phyloP scores from a whole-genome alignment of 2,113 vertebrate genomes.

The Spea multiplicata region DNA sequence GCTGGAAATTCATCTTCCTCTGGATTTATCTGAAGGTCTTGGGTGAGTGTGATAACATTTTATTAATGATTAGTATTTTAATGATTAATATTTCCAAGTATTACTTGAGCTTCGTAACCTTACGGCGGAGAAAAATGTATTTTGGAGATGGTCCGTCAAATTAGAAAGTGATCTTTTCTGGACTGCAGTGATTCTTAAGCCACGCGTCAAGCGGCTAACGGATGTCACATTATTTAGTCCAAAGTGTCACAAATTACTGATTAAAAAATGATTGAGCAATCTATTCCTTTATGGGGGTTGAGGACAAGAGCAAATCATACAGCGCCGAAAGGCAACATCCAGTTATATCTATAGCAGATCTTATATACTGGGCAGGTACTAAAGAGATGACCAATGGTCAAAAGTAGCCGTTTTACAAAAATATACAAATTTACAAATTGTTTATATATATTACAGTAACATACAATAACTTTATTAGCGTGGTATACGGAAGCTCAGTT shows the following conservation, averaged over 20 bases:
- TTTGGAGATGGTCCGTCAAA: constrained; percentile 24
- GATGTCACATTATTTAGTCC: not conserved
- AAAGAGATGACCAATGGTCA: no score
- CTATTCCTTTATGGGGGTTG: not conserved
- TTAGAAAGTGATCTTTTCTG: constrained; percentile 11
- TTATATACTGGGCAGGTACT: no score
- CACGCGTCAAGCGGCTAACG: not conserved
- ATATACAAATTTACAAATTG: no score
- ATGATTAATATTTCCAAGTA: constrained; percentile 28
- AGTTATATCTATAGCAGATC: no score
- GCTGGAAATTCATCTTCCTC: constrained; percentile 39
- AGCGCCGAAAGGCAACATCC: no score
- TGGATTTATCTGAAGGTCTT: constrained; percentile 36
- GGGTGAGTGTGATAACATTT: constrained; percentile 36
- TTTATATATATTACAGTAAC: no score
- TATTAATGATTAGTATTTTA: constrained; percentile 46
- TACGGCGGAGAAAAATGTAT: constrained; percentile 9
- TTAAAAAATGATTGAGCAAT: not conserved
- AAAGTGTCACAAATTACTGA: not conserved
- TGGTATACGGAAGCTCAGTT: no score
- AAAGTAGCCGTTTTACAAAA: no score
- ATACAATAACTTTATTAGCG: no score
- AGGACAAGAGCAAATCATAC: no score
- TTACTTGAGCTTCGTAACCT: constrained; percentile 15
- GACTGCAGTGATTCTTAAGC: constrained; percentile 7